Percentiles rank a stretch among this genome's conserved stretches.
Evolutionary conservation across 2,797 vertebrate genomes (phyloP).

Genomic region (Acrossocheilus wenchowensis): DNA sequence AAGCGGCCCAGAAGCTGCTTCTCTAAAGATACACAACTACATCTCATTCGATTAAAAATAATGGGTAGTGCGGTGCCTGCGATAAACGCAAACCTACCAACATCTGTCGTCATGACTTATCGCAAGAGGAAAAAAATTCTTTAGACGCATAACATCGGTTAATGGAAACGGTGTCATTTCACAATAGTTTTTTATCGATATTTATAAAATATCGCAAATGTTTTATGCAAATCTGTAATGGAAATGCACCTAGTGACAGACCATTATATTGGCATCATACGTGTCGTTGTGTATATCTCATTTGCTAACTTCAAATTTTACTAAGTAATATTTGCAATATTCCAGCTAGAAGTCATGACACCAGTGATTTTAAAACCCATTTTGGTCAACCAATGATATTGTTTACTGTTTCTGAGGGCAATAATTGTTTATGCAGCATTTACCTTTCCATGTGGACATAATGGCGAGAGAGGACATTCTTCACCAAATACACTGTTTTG

Average conservation of each 20-base stretch:
- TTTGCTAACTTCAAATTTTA: neutral
- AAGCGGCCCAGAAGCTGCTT: no score
- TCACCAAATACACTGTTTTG: slow-evolving; percentile 85
- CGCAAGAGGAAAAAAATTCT: neutral
- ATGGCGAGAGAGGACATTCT: slow-evolving; percentile 92
- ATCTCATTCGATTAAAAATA: neutral
- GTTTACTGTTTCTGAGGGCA: neutral
- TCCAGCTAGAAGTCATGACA: neutral
- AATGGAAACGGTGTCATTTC: neutral
- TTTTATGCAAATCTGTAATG: neutral
- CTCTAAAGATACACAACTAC: neutral
- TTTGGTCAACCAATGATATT: neutral
- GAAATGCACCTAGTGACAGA: neutral
- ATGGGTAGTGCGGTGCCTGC: neutral
- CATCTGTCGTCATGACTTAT: neutral
- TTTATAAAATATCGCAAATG: neutral
- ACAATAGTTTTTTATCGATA: neutral
- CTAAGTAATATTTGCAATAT: neutral
- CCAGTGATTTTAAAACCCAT: neutral
- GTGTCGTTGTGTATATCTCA: neutral
- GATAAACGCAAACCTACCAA: neutral
- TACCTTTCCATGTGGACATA: slow-evolving; percentile 95
- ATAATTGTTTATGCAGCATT: neutral
- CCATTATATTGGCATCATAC: neutral
- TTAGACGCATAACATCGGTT: neutral